Evolutionary conservation across 64 coral and sea anemone species (phyloP).

Genomic region (Orbicella faveolata): DNA sequence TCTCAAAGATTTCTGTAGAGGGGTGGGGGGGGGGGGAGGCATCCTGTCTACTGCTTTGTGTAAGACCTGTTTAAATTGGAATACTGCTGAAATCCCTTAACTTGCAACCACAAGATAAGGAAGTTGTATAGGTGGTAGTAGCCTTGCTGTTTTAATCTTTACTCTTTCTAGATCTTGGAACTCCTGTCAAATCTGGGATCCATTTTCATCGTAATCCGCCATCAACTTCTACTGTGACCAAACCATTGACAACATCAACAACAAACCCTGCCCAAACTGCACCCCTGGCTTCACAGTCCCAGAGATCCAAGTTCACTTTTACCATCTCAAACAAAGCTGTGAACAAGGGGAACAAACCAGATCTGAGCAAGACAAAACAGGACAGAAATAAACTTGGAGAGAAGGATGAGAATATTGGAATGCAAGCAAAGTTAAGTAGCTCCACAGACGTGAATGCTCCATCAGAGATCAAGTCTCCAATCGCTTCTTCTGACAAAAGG

Average conservation of each 20-base stretch:
- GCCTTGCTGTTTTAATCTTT: neutral
- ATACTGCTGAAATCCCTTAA: too few relatives aligned
- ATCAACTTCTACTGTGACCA: slow-evolving; percentile 34
- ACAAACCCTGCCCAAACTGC: slow-evolving; percentile 14
- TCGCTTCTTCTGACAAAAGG: slow-evolving; percentile 10
- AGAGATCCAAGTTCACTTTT: slow-evolving; percentile 75
- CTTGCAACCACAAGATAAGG: too few relatives aligned
- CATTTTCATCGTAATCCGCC: slow-evolving; percentile 14
- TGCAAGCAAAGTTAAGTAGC: neutral
- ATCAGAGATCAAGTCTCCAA: slow-evolving; percentile 17
- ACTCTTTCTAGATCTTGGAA: slow-evolving; percentile 56
- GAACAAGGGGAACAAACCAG: slow-evolving; percentile 18
- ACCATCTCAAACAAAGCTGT: neutral
- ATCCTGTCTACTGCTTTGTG: too few relatives aligned
- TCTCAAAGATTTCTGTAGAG: too few relatives aligned
- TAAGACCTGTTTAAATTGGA: too few relatives aligned
- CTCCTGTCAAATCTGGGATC: slow-evolving; percentile 49
- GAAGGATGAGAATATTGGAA: neutral
- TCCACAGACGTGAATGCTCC: neutral
- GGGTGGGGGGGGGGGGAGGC: too few relatives aligned
- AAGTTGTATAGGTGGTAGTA: too few relatives aligned
- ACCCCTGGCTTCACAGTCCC: slow-evolving; percentile 32
- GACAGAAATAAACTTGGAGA: slow-evolving; percentile 4
- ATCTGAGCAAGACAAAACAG: neutral
- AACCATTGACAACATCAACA: slow-evolving; percentile 42